Conservation (phyloP, 2,797 vertebrate species). For the Malacoraja senta region DNA sequence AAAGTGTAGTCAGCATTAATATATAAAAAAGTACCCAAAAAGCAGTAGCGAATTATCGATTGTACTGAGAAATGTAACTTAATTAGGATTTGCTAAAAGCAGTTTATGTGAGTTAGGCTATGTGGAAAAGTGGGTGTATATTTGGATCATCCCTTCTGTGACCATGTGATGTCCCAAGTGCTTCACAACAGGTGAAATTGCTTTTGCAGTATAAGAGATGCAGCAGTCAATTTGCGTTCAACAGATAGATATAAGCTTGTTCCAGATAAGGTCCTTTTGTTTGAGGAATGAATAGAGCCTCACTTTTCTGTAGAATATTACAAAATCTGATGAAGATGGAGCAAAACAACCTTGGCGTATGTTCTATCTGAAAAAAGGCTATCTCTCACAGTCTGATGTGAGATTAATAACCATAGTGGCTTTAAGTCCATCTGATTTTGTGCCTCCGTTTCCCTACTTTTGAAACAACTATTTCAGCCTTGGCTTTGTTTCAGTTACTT, state of each 20-base stretch:
- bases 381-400: background rate
- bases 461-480: too few species aligned
- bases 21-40: background rate
- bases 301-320: background rate
- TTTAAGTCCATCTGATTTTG: background rate
- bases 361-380: background rate
- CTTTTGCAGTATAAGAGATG: background rate
- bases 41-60: background rate
- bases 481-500: background rate
- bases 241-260: background rate
- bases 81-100: background rate
- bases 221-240: background rate
- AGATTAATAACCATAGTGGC: background rate
- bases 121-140: background rate
- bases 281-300: background rate
- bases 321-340: background rate
- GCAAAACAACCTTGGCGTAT: too few species aligned
- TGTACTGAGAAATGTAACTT: background rate
- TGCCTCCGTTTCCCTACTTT: background rate
- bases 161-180: too few species aligned
- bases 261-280: too few species aligned
- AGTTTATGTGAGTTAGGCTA: background rate
- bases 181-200: background rate
- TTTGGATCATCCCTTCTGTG: too few species aligned
- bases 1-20: background rate